phyloP scores from a whole-genome alignment of 2,888 invertebrate genomes.

The Augiades crinisus region DNA sequence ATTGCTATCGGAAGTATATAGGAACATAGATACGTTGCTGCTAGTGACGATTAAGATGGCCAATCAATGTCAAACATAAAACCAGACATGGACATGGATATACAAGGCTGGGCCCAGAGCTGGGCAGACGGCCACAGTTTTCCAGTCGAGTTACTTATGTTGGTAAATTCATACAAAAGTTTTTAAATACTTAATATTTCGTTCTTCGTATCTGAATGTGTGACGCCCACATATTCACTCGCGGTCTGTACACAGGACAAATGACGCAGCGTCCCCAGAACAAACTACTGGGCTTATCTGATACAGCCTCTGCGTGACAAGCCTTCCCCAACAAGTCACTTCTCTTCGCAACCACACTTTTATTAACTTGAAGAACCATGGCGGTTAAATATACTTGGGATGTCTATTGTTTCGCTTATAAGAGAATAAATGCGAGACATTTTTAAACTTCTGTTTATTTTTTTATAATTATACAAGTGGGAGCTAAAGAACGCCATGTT shows the following conservation, averaged over 20 bases:
- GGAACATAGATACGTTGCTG: no score
- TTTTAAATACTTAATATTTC: not conserved
- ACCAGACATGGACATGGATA: no score
- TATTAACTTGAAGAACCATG: conserved; percentile 25
- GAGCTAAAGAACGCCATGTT: no score
- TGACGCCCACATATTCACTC: conserved; percentile 68
- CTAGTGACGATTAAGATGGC: no score
- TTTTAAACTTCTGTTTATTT: no score
- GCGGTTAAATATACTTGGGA: conserved; percentile 22
- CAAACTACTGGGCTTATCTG: conserved; percentile 77
- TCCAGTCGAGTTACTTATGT: no score
- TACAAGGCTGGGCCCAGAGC: no score
- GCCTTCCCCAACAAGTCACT: conserved; percentile 45
- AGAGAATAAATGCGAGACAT: not conserved
- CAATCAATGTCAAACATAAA: no score
- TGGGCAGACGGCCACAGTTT: no score
- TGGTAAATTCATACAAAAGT: not conserved
- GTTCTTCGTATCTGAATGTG: conserved; percentile 35
- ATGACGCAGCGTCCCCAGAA: conserved; percentile 64
- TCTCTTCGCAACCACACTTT: conserved; percentile 26
- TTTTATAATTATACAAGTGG: no score
- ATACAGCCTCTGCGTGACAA: conserved; percentile 72
- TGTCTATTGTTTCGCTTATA: conserved; percentile 19
- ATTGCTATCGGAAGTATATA: no score
- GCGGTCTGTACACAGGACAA: conserved; percentile 58